A percentile compares a stretch with the other conserved stretches of the same genome.
Evolutionary conservation across 2,113 vertebrate genomes (phyloP).

Genomic region (Bungarus multicinctus): DNA sequence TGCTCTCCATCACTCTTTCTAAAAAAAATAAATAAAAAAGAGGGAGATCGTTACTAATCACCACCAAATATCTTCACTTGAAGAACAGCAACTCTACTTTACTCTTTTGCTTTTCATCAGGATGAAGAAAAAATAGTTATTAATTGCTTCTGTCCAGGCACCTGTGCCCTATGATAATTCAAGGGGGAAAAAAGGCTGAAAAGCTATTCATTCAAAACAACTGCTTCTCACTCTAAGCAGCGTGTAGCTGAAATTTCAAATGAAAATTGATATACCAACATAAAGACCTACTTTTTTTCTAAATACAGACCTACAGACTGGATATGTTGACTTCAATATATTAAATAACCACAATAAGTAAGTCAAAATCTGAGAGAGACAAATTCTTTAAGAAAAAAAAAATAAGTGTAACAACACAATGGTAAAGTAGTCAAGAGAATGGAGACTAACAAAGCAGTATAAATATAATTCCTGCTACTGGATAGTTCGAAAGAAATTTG

Average conservation of each 20-base stretch:
- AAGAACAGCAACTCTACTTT: neutral
- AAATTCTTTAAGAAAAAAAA: neutral
- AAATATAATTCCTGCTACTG: neutral
- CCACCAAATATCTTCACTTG: neutral
- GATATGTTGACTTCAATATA: neutral
- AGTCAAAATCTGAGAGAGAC: fast-evolving
- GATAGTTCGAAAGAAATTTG: neutral
- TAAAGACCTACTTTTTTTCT: neutral
- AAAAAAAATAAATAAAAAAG: neutral
- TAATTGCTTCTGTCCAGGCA: neutral
- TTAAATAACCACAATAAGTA: neutral
- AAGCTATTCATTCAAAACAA: neutral
- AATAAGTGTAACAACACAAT: neutral
- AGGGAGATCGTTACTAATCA: constrained; percentile 5
- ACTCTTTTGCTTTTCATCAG: neutral
- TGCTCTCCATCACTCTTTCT: constrained; percentile 70
- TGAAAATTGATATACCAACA: neutral
- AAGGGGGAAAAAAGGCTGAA: neutral
- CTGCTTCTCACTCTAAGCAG: neutral
- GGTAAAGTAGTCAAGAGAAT: neutral
- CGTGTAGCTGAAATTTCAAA: neutral
- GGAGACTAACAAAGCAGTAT: neutral
- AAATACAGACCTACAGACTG: neutral
- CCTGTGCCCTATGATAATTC: neutral
- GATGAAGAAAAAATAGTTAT: neutral